Conservation (phyloP, 2,888 invertebrate genomes). For the Philonicus albiceps region DNA sequence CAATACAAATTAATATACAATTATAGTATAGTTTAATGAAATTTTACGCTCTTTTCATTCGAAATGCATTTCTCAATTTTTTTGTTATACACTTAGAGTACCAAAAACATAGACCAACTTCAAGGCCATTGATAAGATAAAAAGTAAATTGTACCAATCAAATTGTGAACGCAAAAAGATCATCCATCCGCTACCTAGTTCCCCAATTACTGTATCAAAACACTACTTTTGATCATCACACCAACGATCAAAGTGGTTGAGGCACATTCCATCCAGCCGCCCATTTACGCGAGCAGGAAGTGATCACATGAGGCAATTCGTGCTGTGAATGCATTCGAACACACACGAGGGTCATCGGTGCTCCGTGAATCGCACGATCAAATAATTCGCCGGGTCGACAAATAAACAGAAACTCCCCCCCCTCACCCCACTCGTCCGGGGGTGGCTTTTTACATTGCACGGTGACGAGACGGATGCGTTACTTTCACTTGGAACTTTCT, state of each 20-base stretch:
- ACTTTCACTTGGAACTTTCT: conserved; percentile 32
- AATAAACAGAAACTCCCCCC: background rate
- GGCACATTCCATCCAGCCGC: background rate
- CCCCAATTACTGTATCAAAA: background rate
- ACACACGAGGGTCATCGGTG: background rate
- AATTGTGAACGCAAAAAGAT: background rate
- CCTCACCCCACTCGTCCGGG: background rate
- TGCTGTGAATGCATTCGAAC: background rate
- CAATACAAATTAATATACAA: background rate
- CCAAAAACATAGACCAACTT: background rate
- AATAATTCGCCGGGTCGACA: background rate
- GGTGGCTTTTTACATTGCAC: background rate
- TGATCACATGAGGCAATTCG: background rate
- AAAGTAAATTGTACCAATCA: background rate
- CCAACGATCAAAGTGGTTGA: background rate
- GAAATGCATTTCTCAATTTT: background rate
- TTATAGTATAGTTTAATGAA: background rate
- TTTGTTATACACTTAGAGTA: background rate
- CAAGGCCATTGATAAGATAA: background rate
- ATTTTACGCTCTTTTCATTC: background rate
- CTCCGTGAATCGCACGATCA: background rate
- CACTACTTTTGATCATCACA: background rate
- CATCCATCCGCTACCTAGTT: background rate
- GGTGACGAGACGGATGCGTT: background rate
- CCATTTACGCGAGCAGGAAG: background rate